These are phyloP conservation scores for Hemicrepidius hirtus DNA, from an alignment of 2,888 invertebrate species.

Conservation along the genomic window DNA sequence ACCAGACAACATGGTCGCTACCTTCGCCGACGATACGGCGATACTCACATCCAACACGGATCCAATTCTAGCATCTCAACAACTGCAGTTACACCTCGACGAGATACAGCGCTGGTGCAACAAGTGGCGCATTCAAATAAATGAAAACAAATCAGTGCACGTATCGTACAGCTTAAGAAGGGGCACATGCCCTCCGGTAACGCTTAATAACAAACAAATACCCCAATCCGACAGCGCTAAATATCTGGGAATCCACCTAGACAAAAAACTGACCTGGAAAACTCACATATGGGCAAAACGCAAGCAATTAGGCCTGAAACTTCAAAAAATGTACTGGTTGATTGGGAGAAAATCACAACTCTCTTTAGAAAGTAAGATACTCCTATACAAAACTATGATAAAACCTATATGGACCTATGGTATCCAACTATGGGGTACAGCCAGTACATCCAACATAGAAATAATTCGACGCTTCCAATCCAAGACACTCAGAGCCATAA, in stretches of 20 bases:
- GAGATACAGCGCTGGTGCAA: conserved; percentile 20
- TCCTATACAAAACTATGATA: conserved; percentile 33
- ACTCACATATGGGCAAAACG: conserved; percentile 31
- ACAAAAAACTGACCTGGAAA: conserved; percentile 27
- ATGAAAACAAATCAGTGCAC: conserved; percentile 50
- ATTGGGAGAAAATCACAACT: conserved; percentile 15
- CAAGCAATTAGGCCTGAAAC: too few relatives aligned
- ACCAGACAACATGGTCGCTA: conserved; percentile 33
- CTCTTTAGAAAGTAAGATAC: conserved; percentile 12
- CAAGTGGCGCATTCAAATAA: conserved; percentile 51
- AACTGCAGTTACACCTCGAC: conserved; percentile 35
- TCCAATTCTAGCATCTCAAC: conserved; percentile 3
- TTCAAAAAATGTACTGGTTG: too few relatives aligned
- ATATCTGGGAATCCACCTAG: conserved; percentile 17
- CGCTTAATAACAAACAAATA: conserved; percentile 25
- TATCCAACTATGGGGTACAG: conserved; percentile 29
- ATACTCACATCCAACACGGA: conserved; percentile 24
- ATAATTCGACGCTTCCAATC: conserved; percentile 30
- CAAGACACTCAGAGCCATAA: conserved; percentile 29
- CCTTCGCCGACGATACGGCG: conserved; percentile 28
- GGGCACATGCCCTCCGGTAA: conserved; percentile 25
- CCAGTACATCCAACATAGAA: conserved; percentile 31
- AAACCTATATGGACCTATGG: conserved; percentile 32
- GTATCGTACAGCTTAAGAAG: conserved; percentile 14
- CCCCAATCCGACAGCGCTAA: conserved; percentile 18